Percentiles rank a stretch among this genome's conserved stretches.
Evolutionary conservation across 2,797 vertebrate species (phyloP).

Genomic region (Sciurus vulgaris): DNA sequence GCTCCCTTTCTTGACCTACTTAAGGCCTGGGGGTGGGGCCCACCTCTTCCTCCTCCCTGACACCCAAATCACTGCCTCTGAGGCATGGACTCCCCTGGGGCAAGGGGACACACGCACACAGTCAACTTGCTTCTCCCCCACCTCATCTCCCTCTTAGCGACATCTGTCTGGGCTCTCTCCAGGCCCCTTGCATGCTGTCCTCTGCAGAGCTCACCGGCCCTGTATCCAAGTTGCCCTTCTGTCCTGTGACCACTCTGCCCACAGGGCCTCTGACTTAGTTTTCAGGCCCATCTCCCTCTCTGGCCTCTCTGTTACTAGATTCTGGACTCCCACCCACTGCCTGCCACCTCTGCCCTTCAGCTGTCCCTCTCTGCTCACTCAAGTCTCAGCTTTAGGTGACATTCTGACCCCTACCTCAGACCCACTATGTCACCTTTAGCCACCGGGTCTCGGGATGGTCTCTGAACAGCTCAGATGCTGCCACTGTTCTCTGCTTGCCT

Average conservation of each 20-base stretch:
- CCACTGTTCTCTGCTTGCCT: too few relatives aligned
- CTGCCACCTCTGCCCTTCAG: rapidly evolving
- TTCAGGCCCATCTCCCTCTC: background rate
- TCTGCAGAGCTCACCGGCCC: background rate
- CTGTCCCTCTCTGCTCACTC: background rate
- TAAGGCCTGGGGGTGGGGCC: conserved; percentile 63
- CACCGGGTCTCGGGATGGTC: background rate
- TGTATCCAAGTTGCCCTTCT: background rate
- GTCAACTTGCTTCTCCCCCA: background rate
- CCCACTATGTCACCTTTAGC: rapidly evolving
- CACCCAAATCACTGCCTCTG: background rate
- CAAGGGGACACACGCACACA: background rate
- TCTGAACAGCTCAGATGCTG: background rate
- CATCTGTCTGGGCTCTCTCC: background rate
- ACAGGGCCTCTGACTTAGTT: background rate
- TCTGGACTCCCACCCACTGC: background rate
- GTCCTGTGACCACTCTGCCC: rapidly evolving
- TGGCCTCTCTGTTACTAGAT: background rate
- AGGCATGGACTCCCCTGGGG: background rate
- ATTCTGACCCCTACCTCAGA: background rate
- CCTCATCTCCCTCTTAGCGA: too few relatives aligned
- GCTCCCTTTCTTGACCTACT: conserved; percentile 81
- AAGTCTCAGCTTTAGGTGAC: background rate
- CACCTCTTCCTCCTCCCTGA: background rate
- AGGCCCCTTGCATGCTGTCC: background rate